These are phyloP conservation scores for Ispidina lecontei DNA, from an alignment of 2,797 vertebrate genomes.

Conservation along the genomic window DNA sequence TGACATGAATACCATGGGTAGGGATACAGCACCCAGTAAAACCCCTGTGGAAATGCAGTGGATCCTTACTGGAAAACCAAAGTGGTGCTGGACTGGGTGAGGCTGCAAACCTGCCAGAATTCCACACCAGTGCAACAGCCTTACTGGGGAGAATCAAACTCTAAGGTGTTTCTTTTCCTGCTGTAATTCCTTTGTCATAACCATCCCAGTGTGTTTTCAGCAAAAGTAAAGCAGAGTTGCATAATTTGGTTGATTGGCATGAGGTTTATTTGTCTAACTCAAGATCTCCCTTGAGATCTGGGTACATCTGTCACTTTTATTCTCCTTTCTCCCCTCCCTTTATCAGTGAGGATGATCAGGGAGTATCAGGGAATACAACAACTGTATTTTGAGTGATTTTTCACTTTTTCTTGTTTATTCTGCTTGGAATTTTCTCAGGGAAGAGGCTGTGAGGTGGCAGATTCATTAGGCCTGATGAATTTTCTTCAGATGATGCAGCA, in stretches of 20 bases:
- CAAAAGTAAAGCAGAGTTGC: not conserved
- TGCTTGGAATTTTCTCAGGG: not conserved
- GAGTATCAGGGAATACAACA: too few species aligned
- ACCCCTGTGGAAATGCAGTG: not conserved
- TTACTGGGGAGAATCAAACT: not conserved
- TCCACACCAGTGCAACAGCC: not conserved
- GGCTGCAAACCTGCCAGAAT: too few species aligned
- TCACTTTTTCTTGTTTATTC: not conserved
- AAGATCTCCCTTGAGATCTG: not conserved
- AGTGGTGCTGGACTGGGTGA: not conserved
- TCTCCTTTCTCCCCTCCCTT: not conserved
- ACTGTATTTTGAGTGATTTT: not conserved
- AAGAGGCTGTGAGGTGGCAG: not conserved
- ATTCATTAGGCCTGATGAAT: constrained; percentile 5
- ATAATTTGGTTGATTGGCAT: not conserved
- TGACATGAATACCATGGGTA: not conserved
- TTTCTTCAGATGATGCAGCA: not conserved
- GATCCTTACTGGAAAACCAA: not conserved
- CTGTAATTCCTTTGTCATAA: not conserved
- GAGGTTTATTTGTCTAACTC: not conserved
- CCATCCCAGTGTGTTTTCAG: not conserved
- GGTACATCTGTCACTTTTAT: not conserved
- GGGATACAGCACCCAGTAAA: not conserved
- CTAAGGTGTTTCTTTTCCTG: not conserved
- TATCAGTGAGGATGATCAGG: not conserved